Evolutionary conservation across 2,113 vertebrate genomes (phyloP).

Genomic region (Tetraodon nigroviridis): DNA sequence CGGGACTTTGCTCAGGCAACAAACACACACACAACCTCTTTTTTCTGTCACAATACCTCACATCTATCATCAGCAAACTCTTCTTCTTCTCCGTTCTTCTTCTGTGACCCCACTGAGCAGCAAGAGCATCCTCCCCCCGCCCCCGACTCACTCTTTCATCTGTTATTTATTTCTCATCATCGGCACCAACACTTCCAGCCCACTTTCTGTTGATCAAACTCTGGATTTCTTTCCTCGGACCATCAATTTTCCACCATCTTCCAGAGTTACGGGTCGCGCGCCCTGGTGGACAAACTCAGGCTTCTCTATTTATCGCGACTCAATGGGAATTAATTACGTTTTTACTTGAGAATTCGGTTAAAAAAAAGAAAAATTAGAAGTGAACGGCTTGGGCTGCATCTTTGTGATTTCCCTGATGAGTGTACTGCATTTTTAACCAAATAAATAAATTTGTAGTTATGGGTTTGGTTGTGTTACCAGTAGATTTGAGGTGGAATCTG

Average conservation of each 20-base stretch:
- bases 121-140: conserved; percentile 16
- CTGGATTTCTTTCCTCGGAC: too few species aligned
- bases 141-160: not conserved
- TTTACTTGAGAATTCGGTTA: conserved; percentile 2
- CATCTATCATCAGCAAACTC: conserved; percentile 1
- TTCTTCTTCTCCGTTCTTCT: not conserved
- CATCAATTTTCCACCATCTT: not conserved
- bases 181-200: conserved; percentile 6
- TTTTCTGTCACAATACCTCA: conserved; percentile 67
- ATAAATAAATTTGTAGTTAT: conserved; percentile 63
- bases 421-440: conserved; percentile 69
- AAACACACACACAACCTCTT: conserved; percentile 67
- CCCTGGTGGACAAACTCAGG: conserved; percentile 32
- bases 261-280: not conserved
- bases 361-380: conserved; percentile 46
- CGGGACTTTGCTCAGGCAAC: conserved; percentile 62
- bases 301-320: conserved; percentile 25
- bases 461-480: conserved; percentile 50
- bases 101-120: conserved; percentile 25
- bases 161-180: too few species aligned
- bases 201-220: too few species aligned
- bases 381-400: conserved; percentile 56
- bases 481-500: conserved; percentile 17
- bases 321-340: not conserved
- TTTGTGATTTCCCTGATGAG: conserved; percentile 66